Conservation (phyloP, 2,888 invertebrate species). For the Willowsia nigromaculata region DNA sequence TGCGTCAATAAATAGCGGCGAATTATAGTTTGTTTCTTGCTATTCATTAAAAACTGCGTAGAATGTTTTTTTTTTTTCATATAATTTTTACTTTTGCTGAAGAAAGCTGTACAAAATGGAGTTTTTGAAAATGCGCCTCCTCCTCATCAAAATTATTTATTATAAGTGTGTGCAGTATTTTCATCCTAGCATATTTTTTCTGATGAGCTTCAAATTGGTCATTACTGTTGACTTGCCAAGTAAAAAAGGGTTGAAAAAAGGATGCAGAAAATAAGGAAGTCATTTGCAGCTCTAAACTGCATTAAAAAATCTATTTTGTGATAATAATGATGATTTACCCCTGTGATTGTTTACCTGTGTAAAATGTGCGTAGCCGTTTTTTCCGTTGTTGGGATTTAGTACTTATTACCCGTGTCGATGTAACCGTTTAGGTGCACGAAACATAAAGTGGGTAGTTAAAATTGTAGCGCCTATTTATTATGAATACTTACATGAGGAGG, state of each 20-base stretch:
- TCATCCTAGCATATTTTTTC: background rate
- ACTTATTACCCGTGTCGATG: background rate
- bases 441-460: no score
- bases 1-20: background rate
- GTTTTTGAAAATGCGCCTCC: background rate
- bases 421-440: no score
- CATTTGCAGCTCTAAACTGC: slow-evolving; percentile 51
- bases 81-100: slow-evolving; percentile 5
- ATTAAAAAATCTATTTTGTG: background rate
- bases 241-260: background rate
- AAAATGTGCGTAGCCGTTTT: background rate
- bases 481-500: no score
- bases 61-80: no score
- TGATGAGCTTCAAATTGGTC: slow-evolving; percentile 26
- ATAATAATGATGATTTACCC: background rate
- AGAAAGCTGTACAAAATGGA: background rate
- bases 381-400: background rate
- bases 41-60: slow-evolving; percentile 1
- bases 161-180: background rate
- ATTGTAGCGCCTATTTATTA: no score
- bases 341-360: background rate
- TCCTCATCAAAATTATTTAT: background rate
- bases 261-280: slow-evolving; percentile 49
- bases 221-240: background rate
- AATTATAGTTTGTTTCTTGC: background rate